Evolutionary conservation across 2,888 invertebrate genomes (phyloP).

Genomic region (Hemaris fuciformis): DNA sequence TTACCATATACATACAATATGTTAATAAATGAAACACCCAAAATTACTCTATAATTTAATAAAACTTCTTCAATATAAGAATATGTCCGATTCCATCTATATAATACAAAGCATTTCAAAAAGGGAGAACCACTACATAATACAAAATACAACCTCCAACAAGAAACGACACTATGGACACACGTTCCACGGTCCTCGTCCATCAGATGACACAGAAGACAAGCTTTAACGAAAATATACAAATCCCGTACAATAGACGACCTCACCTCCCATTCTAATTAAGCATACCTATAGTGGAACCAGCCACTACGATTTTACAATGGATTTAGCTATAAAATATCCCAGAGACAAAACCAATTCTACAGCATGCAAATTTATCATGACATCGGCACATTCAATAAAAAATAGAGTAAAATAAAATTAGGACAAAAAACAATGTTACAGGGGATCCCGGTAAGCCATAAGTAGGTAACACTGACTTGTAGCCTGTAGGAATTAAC

Average conservation of each 20-base stretch:
- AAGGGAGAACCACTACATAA: slow-evolving; percentile 75
- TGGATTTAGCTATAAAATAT: neutral
- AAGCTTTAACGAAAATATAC: slow-evolving; percentile 31
- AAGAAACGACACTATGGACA: slow-evolving; percentile 45
- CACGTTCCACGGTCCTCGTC: neutral
- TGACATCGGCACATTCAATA: too few relatives aligned
- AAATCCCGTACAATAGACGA: slow-evolving; percentile 50
- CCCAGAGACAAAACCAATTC: neutral
- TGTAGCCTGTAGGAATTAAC: too few relatives aligned
- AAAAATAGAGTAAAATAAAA: too few relatives aligned
- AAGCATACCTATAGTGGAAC: neutral
- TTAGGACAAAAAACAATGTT: too few relatives aligned
- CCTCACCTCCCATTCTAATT: slow-evolving; percentile 24
- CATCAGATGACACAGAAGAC: slow-evolving; percentile 15
- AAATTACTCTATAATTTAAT: slow-evolving; percentile 70
- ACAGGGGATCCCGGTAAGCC: too few relatives aligned
- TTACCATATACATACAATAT: too few relatives aligned
- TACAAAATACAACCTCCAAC: slow-evolving; percentile 66
- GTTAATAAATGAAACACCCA: slow-evolving; percentile 43
- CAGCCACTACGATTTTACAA: neutral
- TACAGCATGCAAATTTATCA: too few relatives aligned
- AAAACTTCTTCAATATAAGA: slow-evolving; percentile 80
- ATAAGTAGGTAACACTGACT: too few relatives aligned
- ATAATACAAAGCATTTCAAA: slow-evolving; percentile 79
- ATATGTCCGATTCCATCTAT: slow-evolving; percentile 81